Evolutionary conservation across 2,888 invertebrate species (phyloP).

Genomic region (Eledone cirrhosa): DNA sequence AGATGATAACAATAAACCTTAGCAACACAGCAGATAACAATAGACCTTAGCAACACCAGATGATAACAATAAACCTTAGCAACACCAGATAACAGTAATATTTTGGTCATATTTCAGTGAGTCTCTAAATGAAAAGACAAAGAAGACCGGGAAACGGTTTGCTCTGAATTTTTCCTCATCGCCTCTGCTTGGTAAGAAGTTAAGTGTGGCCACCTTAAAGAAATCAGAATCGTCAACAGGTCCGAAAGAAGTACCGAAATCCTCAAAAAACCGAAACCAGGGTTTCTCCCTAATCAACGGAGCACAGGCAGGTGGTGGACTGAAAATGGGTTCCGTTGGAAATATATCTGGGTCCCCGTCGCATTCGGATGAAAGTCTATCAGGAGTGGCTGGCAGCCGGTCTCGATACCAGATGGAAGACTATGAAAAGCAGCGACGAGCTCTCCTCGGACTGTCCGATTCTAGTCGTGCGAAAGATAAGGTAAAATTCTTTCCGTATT

Average conservation of each 20-base stretch:
- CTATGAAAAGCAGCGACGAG: conserved; percentile 45
- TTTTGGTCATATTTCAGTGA: conserved; percentile 66
- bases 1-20: no score
- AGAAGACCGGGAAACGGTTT: conserved; percentile 44
- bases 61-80: no score
- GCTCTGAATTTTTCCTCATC: conserved; percentile 46
- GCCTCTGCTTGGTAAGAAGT: conserved; percentile 47
- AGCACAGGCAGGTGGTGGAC: neutral
- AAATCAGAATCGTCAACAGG: neutral
- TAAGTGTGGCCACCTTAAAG: conserved; percentile 20
- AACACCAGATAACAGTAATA: no score
- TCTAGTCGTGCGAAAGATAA: conserved; percentile 5
- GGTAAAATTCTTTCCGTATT: conserved; percentile 5
- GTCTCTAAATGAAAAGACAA: conserved; percentile 69
- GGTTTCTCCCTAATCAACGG: neutral
- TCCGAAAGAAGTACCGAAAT: neutral
- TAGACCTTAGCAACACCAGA: no score
- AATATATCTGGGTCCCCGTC: conserved; percentile 8
- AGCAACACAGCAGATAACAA: no score
- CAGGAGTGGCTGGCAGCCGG: neutral
- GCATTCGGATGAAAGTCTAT: neutral
- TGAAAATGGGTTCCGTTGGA: conserved; percentile 5
- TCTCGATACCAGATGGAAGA: conserved; percentile 40
- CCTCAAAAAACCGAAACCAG: neutral
- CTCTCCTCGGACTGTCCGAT: conserved; percentile 38